Base-by-base conservation (phyloP, 2,797 vertebrate genomes). In the Menidia menidia region DNA sequence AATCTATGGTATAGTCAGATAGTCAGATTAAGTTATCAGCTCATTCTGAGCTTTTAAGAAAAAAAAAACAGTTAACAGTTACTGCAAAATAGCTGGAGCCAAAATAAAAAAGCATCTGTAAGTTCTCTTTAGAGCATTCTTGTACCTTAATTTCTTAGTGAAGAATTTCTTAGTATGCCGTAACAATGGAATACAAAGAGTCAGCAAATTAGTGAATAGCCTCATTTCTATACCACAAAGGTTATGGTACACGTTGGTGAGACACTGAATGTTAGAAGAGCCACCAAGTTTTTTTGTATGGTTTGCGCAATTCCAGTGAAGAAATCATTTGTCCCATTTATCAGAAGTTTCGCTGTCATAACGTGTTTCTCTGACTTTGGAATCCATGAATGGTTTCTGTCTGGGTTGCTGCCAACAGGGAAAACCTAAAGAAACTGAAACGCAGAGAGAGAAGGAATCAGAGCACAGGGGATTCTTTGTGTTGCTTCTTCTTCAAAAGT, bases 331-430 rank as follows among this genome's bases (percentile, higher is more conserved):
- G 33, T 68, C 51, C 42, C 39, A 1, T 2, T n/a, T 30, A 60
- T 6, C 2, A 66, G 33, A 68, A 2, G 2, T 59, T 30, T 31
- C 14, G 3, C 45, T 3, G 6, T 54, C 44, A 68, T 52, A 64
- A 50, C 4, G 32, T 11, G 35, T 72, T 73, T 62, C 59, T 73
- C 48, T 44, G 52, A 50, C 12, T 47, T 2, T 51, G 74, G 67
- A 81, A 69, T 75, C 45, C 58, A 35, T 13, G 71, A 58, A 73
- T 48, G 60, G 82, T 87, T 85, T 87, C 74, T 81, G 80, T 84
- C 64, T 61, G 61, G 6, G 10, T 59, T n/a, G 0, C 3, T 64
- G 81, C 68, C 81, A 84, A 82, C 52, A 78, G 68, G 60, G 54
- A 82, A 65, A 59, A 80, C 64, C 55, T 2, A 4, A 33, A 39